A percentile compares a stretch with the other conserved stretches of the same genome.
Conservation (phyloP, 2,113 vertebrate species). For the Labeo catla region DNA sequence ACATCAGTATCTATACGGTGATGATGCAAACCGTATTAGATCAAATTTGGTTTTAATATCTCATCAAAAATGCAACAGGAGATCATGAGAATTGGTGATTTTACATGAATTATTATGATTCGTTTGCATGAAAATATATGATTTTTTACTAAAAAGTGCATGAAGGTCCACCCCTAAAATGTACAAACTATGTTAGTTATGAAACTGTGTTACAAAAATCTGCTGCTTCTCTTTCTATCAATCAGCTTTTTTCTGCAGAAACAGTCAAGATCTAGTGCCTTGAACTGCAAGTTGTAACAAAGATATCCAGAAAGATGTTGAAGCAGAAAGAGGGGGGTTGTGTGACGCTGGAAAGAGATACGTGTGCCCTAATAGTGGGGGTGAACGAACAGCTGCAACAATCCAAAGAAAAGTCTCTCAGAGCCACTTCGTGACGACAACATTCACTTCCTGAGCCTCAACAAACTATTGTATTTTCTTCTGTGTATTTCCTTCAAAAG, state of each 20-base stretch:
- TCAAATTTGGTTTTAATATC: too few relatives aligned
- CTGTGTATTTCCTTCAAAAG: neutral
- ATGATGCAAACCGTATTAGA: too few relatives aligned
- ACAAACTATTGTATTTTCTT: neutral
- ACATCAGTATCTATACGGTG: too few relatives aligned
- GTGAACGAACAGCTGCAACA: neutral
- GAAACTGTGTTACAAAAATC: neutral
- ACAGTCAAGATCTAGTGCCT: neutral
- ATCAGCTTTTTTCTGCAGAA: neutral
- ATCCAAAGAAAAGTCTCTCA: neutral
- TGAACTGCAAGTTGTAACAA: neutral
- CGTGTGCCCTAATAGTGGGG: neutral
- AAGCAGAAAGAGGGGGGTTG: conserved; percentile 11
- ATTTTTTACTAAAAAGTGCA: too few relatives aligned
- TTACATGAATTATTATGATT: too few relatives aligned
- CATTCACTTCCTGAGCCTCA: neutral
- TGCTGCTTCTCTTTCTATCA: neutral
- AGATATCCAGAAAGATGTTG: neutral
- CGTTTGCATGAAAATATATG: too few relatives aligned
- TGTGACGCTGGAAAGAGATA: conserved; percentile 9
- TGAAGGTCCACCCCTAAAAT: too few relatives aligned
- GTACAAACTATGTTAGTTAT: too few relatives aligned
- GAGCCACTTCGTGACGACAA: neutral
- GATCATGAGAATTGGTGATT: too few relatives aligned
- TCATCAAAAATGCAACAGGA: too few relatives aligned